These are phyloP conservation scores for Antechinus stuartii DNA, from an alignment of 2,113 vertebrate genomes.

Conservation along the genomic window DNA sequence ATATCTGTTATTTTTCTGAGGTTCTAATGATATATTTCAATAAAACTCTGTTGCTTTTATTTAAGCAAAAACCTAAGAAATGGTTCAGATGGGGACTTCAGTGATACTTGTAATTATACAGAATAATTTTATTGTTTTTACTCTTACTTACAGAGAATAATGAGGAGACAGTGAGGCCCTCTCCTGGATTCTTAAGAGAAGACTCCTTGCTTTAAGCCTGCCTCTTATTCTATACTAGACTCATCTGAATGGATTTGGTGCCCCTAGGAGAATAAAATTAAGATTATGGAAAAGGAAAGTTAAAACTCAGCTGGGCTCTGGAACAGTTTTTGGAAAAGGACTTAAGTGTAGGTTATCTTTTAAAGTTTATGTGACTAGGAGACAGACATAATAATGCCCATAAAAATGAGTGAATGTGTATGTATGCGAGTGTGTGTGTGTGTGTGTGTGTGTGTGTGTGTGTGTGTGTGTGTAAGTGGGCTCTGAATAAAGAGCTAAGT, in stretches of 20 bases:
- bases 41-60: background rate
- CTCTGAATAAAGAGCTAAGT: accelerated
- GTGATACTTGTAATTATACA: conserved; percentile 53
- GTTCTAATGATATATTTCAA: background rate
- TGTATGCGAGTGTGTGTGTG: no score
- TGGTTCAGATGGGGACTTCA: conserved; percentile 7
- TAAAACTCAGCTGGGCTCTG: conserved; percentile 38
- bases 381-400: background rate
- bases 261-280: conserved; percentile 32
- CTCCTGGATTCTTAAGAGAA: conserved; percentile 46
- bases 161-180: conserved; percentile 18
- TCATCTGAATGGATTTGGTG: background rate
- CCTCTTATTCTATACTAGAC: background rate
- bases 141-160: conserved; percentile 50
- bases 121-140: conserved; percentile 16
- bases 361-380: background rate
- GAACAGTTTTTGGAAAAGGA: conserved; percentile 55
- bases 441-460: background rate
- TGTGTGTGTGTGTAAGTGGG: background rate
- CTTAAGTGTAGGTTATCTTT: conserved; percentile 15
- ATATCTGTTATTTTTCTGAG: background rate
- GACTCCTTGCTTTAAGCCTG: background rate
- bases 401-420: background rate
- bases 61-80: conserved; percentile 62
- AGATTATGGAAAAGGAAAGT: conserved; percentile 61